Percentiles rank a stretch among this genome's conserved stretches.
These are phyloP conservation scores for Theonella swinhoei DNA, from an alignment of 37 sponge, comb jelly and placozoan genomes.

Conservation along the genomic window DNA sequence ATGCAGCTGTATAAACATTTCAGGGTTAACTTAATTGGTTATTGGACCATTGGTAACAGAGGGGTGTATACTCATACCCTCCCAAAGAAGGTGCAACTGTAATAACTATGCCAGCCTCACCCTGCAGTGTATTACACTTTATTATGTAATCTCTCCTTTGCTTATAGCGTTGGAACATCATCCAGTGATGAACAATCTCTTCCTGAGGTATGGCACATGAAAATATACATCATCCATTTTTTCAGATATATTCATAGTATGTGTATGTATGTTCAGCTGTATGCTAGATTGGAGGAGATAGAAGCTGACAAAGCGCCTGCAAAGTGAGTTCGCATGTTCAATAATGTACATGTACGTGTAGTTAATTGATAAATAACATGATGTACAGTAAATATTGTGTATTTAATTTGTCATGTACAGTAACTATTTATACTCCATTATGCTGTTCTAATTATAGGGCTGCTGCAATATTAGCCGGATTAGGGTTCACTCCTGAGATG, in stretches of 20 bases:
- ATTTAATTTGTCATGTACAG: neutral
- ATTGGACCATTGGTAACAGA: too few species aligned
- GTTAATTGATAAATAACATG: too few species aligned
- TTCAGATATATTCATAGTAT: too few species aligned
- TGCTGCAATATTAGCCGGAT: constrained; percentile 70
- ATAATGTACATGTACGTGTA: neutral
- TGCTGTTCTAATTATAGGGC: constrained; percentile 34
- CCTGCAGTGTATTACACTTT: too few species aligned
- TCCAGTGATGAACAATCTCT: neutral
- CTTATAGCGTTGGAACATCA: neutral
- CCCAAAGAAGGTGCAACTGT: too few species aligned
- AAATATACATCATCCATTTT: too few species aligned
- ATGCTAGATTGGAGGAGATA: constrained; percentile 76
- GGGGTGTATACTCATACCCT: too few species aligned
- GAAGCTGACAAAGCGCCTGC: constrained; percentile 90
- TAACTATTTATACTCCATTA: neutral
- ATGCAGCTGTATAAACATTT: too few species aligned
- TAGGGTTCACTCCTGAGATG: constrained; percentile 81
- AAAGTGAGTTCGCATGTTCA: constrained; percentile 12
- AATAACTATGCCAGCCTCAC: too few species aligned
- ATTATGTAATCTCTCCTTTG: too few species aligned
- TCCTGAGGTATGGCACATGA: neutral
- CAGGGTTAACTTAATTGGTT: too few species aligned
- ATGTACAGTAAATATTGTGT: neutral
- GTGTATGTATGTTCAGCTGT: too few species aligned